These are phyloP conservation scores for Gerosis bhagava DNA, from an alignment of 2,888 invertebrate species.

Conservation along the genomic window DNA sequence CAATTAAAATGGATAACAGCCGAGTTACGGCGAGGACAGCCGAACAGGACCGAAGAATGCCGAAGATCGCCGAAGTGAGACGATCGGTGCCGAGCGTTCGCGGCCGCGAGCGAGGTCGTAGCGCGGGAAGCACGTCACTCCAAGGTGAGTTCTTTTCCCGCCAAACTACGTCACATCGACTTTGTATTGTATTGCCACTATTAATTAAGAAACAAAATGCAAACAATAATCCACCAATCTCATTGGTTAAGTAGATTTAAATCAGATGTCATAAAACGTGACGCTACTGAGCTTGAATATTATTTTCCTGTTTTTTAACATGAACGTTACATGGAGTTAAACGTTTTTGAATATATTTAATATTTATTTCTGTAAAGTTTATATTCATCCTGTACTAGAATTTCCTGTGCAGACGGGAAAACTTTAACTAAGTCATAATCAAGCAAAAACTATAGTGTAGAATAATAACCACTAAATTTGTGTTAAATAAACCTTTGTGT, in stretches of 20 bases:
- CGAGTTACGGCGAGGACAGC: constrained; percentile 42
- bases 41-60: constrained; percentile 35
- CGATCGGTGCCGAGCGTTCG: constrained; percentile 46
- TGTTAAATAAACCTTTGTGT: too few relatives aligned
- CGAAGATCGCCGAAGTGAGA: constrained; percentile 36
- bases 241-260: constrained; percentile 2
- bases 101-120: constrained; percentile 75
- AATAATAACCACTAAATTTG: too few relatives aligned
- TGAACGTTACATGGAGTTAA: too few relatives aligned
- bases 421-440: too few relatives aligned
- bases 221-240: constrained; percentile 28
- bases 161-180: constrained; percentile 59
- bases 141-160: constrained; percentile 77
- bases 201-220: constrained; percentile 35
- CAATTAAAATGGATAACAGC: constrained; percentile 50
- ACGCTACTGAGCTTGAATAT: background rate
- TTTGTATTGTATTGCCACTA: constrained; percentile 58
- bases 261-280: background rate
- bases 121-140: constrained; percentile 71
- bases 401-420: too few relatives aligned
- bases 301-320: too few relatives aligned
- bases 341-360: too few relatives aligned
- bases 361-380: too few relatives aligned
- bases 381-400: too few relatives aligned
- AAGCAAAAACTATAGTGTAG: too few relatives aligned